Evolutionary conservation across 1,140 invertebrate genomes (phyloP).

Genomic region (Holcopasites calliopsidis): DNA sequence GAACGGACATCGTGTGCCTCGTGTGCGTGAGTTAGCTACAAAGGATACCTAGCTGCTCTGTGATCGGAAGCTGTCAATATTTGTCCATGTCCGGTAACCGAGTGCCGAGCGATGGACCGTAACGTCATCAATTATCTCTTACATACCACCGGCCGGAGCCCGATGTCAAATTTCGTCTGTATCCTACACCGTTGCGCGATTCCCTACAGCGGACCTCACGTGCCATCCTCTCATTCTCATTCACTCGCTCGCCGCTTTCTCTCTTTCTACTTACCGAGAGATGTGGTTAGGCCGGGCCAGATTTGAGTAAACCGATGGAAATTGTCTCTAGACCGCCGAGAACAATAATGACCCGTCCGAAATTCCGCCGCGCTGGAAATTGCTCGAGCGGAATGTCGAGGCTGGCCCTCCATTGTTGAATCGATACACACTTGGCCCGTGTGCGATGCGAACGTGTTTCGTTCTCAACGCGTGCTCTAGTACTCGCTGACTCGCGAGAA

Average conservation of each 20-base stretch:
- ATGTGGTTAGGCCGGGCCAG: constrained; percentile 12
- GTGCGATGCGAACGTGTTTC: constrained; percentile 40
- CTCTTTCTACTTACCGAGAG: constrained; percentile 33
- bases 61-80: constrained; percentile 73
- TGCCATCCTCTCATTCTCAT: not conserved
- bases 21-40: constrained; percentile 55
- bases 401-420: constrained; percentile 56
- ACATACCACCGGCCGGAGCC: constrained; percentile 62
- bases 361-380: constrained; percentile 67
- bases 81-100: constrained; percentile 69
- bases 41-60: constrained; percentile 57
- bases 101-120: constrained; percentile 67
- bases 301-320: constrained; percentile 64
- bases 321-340: constrained; percentile 65
- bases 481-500: constrained; percentile 41
- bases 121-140: constrained; percentile 75
- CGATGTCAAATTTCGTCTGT: constrained; percentile 66
- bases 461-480: constrained; percentile 45
- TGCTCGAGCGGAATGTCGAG: constrained; percentile 68
- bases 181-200: constrained; percentile 38
- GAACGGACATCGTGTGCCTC: constrained; percentile 41
- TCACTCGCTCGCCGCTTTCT: not conserved
- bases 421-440: constrained; percentile 65
- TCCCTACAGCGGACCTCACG: not conserved
- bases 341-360: constrained; percentile 68